Evolutionary conservation across 2,797 vertebrate genomes (phyloP), one percentile per base, ranked within the genome.

Genomic region (Sebastes itinus): DNA sequence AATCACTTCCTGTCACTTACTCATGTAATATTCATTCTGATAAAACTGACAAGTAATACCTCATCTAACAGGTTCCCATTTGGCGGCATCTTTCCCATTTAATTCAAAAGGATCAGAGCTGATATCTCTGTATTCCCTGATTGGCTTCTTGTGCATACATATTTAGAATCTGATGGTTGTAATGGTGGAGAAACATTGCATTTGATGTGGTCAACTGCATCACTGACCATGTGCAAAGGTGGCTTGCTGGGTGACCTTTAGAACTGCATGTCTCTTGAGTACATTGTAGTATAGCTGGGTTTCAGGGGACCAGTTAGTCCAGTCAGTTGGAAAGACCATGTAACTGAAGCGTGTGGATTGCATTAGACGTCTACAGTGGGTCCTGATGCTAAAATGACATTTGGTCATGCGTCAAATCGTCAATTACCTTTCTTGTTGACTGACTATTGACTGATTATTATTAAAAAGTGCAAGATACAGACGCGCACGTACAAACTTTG

Each of bases 1-100:
- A 82, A 71, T 88, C 58, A 64, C 78, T 81, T 80, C 20, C 66
- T 80, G 71, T 86, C 81, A 86, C 61, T 77, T 72, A 77, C 23
- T 68, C 27, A 9, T 71, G 64, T 65, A 33, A 72, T 81, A 81
- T 61, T 81, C 35, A 28, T 25, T 59, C 28, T 72, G 78, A 75
- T 80, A 66, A 79, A 79, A 65, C 12, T 67, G 30, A 55, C 30
- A 49, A 66, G 33, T 65, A 73, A 81, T 60, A 46, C 13, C 72
- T 71, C 72, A 49, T 76, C 52, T 28, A 5, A 13, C 71, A 22
- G 46, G 25, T 52, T 75, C 23, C 32, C 20, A 23, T 72, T 60
- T 33, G n/a, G 18, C 25, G 49, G 11, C n/a, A 46, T 59, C 8
- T 16, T 58, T 28, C 22, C 20, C 5, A 23, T 74, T 73, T 46